Evolutionary conservation across 2,113 vertebrate species (phyloP), one percentile per base, ranked within the genome.

Genomic region (Chaetodon trifascialis): DNA sequence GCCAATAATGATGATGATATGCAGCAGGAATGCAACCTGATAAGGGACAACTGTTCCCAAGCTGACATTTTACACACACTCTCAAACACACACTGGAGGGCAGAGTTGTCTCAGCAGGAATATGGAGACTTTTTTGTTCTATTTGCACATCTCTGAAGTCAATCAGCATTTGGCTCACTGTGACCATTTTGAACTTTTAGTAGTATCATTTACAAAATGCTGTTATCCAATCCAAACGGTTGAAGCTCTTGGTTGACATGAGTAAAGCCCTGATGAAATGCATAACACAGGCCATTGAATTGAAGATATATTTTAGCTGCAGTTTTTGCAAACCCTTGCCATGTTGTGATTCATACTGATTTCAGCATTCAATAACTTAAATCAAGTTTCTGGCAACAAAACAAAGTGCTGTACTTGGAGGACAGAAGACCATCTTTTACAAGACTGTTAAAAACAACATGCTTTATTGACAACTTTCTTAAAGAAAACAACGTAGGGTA

Each of bases 401-500:
- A n/a, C n/a, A n/a, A n/a, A n/a, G n/a, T n/a, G n/a, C n/a, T n/a
- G n/a, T n/a, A n/a, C n/a, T 47, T 40, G 21, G 9, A 14, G 21
- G 40, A 56, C 12, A 54, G 55, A 83, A 30, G 7, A 9, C 19
- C 44, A 51, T n/a, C 4, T 30, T 58, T 69, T 56, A 73, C 79
- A 36, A 77, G 8, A 51, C 38, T 21, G 36, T 88, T 90, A 87
- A 90, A 92, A 94, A 90, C 87, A 87, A 89, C 92, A 90, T 92
- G 91, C 92, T 94, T 94, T 95, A 93, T 94, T 94, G 82, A 78
- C 80, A 85, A 70, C 73, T 51, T 81, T 67, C 75, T 81, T 54
- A 64, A 84, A 83, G 81, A 87, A 84, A 91, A 86, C 83, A 84
- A 88, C 21, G 34, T 42, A 59, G 1, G 11, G 12, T 73, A 80